Conservation (phyloP, 2,888 invertebrate genomes). For the Cheilosia grossa region DNA sequence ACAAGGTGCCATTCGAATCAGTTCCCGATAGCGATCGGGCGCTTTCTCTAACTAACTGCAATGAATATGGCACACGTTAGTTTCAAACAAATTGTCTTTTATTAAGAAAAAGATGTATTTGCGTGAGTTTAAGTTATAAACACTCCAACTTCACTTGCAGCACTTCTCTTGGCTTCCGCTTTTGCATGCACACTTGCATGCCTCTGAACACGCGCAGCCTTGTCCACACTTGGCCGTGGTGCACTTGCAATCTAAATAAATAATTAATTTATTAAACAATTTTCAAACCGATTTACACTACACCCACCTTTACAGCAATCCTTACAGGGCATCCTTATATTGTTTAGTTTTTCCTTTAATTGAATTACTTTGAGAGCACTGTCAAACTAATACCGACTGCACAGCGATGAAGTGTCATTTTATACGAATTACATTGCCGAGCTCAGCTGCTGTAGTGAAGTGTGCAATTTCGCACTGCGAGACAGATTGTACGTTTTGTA, state of each 20-base stretch:
- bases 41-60: no score
- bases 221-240: slow-evolving; percentile 52
- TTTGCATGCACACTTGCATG: slow-evolving; percentile 65
- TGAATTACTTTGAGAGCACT: neutral
- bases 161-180: slow-evolving; percentile 38
- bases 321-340: slow-evolving; percentile 56
- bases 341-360: neutral
- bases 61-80: no score
- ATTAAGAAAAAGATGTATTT: neutral
- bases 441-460: slow-evolving; percentile 24
- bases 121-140: neutral
- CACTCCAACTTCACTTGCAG: slow-evolving; percentile 35
- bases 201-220: slow-evolving; percentile 47
- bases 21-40: no score
- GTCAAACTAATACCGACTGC: slow-evolving; percentile 6
- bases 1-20: no score
- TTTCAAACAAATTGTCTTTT: no score
- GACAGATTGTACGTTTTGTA: neutral
- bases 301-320: slow-evolving; percentile 64
- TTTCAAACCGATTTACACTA: neutral
- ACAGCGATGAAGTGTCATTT: slow-evolving; percentile 5
- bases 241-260: slow-evolving; percentile 58
- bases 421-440: slow-evolving; percentile 9
- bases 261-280: neutral
- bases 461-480: slow-evolving; percentile 55